Evolutionary conservation across 2,888 invertebrate species (phyloP).

Genomic region (Eurois occulta): DNA sequence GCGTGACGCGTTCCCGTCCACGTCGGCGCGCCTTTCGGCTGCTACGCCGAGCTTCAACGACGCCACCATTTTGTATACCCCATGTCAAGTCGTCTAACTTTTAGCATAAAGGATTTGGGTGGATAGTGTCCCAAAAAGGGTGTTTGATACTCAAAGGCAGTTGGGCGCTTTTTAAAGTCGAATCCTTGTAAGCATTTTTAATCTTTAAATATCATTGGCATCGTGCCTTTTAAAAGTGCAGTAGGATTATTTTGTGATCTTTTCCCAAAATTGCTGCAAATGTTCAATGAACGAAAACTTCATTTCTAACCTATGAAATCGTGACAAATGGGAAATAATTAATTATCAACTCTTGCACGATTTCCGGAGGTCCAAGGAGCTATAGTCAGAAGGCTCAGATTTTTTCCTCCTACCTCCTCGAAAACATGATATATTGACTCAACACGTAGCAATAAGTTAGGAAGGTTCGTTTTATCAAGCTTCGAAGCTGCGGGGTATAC

Average conservation of each 20-base stretch:
- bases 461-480: background rate
- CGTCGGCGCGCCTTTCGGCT: slow-evolving; percentile 64
- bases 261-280: background rate
- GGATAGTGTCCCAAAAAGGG: background rate
- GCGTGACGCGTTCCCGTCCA: slow-evolving; percentile 65
- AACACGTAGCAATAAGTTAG: background rate
- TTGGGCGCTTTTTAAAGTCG: no score
- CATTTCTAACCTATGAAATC: background rate
- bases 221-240: background rate
- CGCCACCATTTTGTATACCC: slow-evolving; percentile 56
- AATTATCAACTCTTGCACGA: background rate
- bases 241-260: background rate
- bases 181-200: background rate
- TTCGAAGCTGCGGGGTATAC: slow-evolving; percentile 44
- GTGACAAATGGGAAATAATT: background rate
- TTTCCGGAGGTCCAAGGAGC: background rate
- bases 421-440: background rate
- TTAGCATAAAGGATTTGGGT: background rate
- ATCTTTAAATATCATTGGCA: background rate
- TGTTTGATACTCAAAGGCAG: background rate
- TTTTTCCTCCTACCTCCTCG: background rate
- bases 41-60: slow-evolving; percentile 59
- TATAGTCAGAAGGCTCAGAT: background rate
- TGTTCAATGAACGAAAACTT: background rate
- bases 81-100: slow-evolving; percentile 5